Conservation (phyloP, 1,140 invertebrate species). For the Drosophila varians region DNA sequence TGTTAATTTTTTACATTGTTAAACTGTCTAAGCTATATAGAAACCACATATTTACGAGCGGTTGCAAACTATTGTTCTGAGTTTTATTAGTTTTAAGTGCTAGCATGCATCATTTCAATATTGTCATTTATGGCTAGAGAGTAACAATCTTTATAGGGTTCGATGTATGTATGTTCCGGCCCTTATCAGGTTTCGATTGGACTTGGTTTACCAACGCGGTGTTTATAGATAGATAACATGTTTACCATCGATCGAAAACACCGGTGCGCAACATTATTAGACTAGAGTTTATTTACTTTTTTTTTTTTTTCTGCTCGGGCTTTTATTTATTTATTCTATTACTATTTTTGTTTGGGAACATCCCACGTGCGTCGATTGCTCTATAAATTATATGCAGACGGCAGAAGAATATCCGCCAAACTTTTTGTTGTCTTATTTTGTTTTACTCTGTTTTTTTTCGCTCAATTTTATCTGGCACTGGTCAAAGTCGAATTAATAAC, state of each 20-base stretch:
- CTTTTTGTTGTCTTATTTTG: slow-evolving; percentile 9
- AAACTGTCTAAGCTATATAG: no score
- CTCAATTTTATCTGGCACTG: slow-evolving; percentile 58
- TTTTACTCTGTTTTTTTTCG: slow-evolving; percentile 19
- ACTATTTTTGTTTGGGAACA: slow-evolving; percentile 43
- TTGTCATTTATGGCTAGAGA: slow-evolving; percentile 1
- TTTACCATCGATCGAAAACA: slow-evolving; percentile 47
- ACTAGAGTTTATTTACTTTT: slow-evolving; percentile 31
- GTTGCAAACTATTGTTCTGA: neutral
- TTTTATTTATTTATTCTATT: slow-evolving; percentile 46
- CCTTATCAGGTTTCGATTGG: slow-evolving; percentile 52
- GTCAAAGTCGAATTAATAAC: slow-evolving; percentile 69
- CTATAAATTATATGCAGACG: slow-evolving; percentile 51
- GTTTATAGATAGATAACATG: slow-evolving; percentile 57
- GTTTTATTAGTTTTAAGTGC: neutral
- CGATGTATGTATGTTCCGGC: neutral
- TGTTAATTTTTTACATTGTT: neutral
- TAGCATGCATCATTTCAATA: slow-evolving; percentile 11
- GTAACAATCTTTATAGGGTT: slow-evolving; percentile 18
- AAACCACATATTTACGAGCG: neutral
- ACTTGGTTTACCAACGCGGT: slow-evolving; percentile 22
- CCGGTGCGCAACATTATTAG: slow-evolving; percentile 43
- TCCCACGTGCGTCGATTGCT: slow-evolving; percentile 52
- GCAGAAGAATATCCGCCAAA: slow-evolving; percentile 8
- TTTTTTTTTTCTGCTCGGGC: slow-evolving; percentile 40